Percentiles rank a stretch among this genome's conserved stretches.
phyloP scores from a whole-genome alignment of 2,888 invertebrate genomes.

The Amphipoea oculea region DNA sequence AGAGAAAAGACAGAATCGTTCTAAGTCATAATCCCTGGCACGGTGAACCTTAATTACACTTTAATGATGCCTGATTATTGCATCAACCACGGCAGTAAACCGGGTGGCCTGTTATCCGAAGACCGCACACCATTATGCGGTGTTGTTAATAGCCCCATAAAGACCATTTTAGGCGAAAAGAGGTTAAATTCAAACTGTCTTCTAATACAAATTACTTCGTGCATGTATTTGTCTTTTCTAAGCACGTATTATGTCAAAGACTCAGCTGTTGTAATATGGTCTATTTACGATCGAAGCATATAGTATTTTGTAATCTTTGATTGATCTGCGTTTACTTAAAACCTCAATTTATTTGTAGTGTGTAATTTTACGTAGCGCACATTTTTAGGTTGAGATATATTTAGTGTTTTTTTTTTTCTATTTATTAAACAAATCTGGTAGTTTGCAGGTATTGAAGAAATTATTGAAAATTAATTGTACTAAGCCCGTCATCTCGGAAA shows the following conservation, averaged over 20 bases:
- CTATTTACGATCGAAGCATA: conserved; percentile 24
- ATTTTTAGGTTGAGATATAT: not conserved
- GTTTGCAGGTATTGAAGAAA: not conserved
- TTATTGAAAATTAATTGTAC: not conserved
- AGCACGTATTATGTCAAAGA: conserved; percentile 43
- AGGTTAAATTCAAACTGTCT: conserved; percentile 28
- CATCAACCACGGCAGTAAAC: conserved; percentile 19
- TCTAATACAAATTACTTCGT: conserved; percentile 46
- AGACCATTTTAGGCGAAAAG: conserved; percentile 35
- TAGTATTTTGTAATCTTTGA: not conserved
- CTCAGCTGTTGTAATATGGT: conserved; percentile 29
- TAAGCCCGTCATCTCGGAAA: not conserved
- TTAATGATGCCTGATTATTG: conserved; percentile 21
- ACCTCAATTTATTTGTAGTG: not conserved
- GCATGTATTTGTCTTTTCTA: conserved; percentile 18
- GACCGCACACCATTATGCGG: conserved; percentile 29
- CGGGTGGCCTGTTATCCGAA: conserved; percentile 37
- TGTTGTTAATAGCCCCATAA: conserved; percentile 24
- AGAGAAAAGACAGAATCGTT: not conserved
- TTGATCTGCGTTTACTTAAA: conserved; percentile 10
- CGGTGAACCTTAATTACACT: conserved; percentile 19
- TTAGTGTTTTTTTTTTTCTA: not conserved
- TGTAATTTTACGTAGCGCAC: not conserved
- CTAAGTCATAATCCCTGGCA: not conserved
- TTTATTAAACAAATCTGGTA: not conserved